Conservation (phyloP, 2,888 invertebrate species). For the Dynastes tityus region DNA sequence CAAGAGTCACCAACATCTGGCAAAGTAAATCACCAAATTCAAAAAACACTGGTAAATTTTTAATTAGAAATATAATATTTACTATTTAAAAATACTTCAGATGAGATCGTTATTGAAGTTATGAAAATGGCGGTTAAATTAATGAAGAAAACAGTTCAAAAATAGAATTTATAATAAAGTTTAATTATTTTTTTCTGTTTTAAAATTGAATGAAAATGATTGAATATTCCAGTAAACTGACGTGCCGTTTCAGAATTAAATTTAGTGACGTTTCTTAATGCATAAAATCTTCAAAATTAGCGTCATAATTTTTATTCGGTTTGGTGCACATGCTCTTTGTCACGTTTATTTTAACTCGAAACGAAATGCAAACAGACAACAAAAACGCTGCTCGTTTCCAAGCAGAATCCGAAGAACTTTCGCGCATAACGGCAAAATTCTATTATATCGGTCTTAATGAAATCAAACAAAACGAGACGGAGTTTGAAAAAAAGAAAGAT, state of each 20-base stretch:
- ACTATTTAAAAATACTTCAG: no score
- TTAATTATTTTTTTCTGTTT: no score
- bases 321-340: slow-evolving; percentile 32
- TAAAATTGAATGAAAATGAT: no score
- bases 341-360: slow-evolving; percentile 47
- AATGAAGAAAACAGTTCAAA: no score
- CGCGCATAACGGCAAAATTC: slow-evolving; percentile 8
- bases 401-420: slow-evolving; percentile 16
- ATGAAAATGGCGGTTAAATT: no score
- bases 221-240: no score
- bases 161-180: no score
- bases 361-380: neutral
- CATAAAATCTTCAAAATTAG: neutral
- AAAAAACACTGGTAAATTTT: no score
- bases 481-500: slow-evolving; percentile 14
- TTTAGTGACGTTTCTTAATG: slow-evolving; percentile 12
- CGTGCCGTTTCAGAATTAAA: neutral
- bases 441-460: neutral
- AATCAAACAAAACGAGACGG: neutral
- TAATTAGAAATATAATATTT: no score
- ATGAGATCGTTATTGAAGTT: no score
- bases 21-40: no score
- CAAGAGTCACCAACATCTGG: no score
- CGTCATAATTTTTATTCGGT: slow-evolving; percentile 12
- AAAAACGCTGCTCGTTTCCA: neutral